Evolutionary conservation across 2,888 invertebrate species (phyloP).

Genomic region (Apomyelois bistriatella): DNA sequence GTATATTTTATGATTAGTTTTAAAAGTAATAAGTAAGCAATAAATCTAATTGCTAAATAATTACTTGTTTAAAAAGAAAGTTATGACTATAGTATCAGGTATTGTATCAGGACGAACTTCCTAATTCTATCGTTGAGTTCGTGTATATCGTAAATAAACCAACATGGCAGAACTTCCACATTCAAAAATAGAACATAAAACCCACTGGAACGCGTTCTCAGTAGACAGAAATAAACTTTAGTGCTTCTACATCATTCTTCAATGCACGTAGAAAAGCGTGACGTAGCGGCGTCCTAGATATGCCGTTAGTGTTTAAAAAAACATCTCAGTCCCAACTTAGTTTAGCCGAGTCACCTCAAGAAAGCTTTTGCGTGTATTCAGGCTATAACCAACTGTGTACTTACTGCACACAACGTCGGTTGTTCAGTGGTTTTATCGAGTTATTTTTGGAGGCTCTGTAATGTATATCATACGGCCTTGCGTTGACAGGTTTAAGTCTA

Average conservation of each 20-base stretch:
- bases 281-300: slow-evolving; percentile 41
- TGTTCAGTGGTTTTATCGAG: slow-evolving; percentile 16
- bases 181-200: slow-evolving; percentile 24
- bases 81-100: no score
- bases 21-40: no score
- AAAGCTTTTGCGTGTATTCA: slow-evolving; percentile 55
- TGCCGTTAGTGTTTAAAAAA: slow-evolving; percentile 26
- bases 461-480: slow-evolving; percentile 6
- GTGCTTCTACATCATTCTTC: slow-evolving; percentile 42
- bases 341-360: slow-evolving; percentile 43
- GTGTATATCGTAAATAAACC: no score
- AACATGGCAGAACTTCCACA: slow-evolving; percentile 16
- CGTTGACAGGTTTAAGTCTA: slow-evolving; percentile 5
- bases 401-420: slow-evolving; percentile 20
- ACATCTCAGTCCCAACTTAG: slow-evolving; percentile 32
- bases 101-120: no score
- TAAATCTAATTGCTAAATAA: no score
- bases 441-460: slow-evolving; percentile 9
- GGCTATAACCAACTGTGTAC: slow-evolving; percentile 53
- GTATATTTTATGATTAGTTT: no score
- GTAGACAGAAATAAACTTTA: slow-evolving; percentile 33
- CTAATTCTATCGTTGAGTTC: no score
- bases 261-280: slow-evolving; percentile 38
- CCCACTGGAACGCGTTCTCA: slow-evolving; percentile 13
- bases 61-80: no score